Conservation (phyloP, 2,888 invertebrate genomes). For the Cerastis rubricosa region DNA sequence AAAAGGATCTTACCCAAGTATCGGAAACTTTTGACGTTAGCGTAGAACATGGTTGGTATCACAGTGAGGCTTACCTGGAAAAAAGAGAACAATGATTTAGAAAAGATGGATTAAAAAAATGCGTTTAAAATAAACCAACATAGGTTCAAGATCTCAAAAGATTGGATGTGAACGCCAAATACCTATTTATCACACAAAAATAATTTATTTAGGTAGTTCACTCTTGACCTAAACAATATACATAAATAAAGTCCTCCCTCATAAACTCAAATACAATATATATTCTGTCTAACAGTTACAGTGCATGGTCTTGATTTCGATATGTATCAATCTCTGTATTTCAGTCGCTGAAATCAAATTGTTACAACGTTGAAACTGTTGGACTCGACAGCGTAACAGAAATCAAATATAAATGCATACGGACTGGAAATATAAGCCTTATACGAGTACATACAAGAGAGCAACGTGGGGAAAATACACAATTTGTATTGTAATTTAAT, state of each 20-base stretch:
- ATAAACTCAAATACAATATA: neutral
- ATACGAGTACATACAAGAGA: neutral
- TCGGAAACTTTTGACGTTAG: neutral
- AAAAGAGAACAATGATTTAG: neutral
- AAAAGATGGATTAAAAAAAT: neutral
- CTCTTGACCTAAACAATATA: neutral
- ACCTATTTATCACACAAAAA: neutral
- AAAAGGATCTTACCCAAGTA: neutral
- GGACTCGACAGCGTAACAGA: neutral
- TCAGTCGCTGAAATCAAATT: neutral
- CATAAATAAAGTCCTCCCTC: neutral
- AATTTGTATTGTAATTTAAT: neutral
- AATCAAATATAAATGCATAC: neutral
- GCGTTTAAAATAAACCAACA: neutral
- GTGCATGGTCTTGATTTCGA: neutral
- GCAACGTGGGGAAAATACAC: neutral
- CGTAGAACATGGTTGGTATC: neutral
- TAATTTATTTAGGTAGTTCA: neutral
- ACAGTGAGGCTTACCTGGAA: slow-evolving; percentile 17
- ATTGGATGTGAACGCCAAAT: neutral
- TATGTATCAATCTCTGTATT: slow-evolving; percentile 1
- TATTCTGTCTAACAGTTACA: neutral
- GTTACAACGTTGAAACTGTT: neutral
- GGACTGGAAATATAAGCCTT: neutral
- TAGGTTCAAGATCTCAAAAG: neutral